A percentile compares a stretch with the other conserved stretches of the same genome.
Conservation (phyloP, 2,888 invertebrate species). For the Schizaphis graminum region DNA sequence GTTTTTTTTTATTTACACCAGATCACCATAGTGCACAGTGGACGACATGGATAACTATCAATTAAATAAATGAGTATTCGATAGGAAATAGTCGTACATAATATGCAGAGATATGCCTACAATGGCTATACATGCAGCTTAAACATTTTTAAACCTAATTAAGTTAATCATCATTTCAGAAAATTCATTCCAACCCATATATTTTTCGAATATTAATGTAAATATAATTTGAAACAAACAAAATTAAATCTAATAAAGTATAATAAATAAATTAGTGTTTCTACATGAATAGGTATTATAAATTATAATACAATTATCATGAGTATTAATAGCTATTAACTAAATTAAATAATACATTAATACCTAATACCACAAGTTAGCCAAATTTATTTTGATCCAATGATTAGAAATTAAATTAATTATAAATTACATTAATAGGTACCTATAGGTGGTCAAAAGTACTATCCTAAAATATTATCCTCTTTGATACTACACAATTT, state of each 20-base stretch:
- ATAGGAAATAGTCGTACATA: neutral
- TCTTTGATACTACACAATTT: neutral
- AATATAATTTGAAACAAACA: neutral
- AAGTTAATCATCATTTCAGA: neutral
- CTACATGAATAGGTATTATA: too few relatives aligned
- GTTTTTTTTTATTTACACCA: neutral
- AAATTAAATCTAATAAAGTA: neutral
- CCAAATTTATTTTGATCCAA: neutral
- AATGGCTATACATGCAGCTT: neutral
- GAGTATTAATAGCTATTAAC: neutral
- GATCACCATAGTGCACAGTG: neutral
- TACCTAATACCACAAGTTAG: neutral
- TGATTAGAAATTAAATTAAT: neutral
- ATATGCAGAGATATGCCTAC: neutral
- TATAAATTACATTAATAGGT: neutral
- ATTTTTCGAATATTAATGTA: neutral
- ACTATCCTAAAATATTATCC: neutral
- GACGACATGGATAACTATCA: neutral
- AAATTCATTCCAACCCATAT: neutral
- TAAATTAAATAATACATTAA: neutral
- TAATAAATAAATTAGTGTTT: neutral
- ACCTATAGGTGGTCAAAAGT: neutral
- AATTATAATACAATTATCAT: neutral
- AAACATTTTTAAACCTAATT: neutral
- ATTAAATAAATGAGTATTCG: neutral